Evolutionary conservation across 30 jellyfish, hydroid and myxozoan species (phyloP).

Genomic region (Cassiopea andromeda): DNA sequence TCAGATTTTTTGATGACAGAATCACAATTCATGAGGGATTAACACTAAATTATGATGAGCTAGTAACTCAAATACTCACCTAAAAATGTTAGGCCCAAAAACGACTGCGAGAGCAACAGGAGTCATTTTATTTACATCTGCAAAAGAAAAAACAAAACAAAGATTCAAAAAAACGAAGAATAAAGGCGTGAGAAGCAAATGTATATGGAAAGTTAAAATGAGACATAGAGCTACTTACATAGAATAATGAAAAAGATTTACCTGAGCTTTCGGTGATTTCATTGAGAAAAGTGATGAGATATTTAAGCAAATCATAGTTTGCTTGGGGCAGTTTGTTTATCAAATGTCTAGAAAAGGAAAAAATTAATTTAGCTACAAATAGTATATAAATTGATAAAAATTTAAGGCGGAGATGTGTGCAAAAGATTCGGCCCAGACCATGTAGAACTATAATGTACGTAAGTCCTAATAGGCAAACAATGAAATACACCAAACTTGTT

Average conservation of each 20-base stretch:
- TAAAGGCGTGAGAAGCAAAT: too few species aligned
- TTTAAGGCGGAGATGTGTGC: too few species aligned
- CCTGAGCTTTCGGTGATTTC: conserved; percentile 77
- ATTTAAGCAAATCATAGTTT: conserved; percentile 69
- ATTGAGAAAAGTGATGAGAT: conserved; percentile 73
- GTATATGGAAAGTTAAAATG: background rate
- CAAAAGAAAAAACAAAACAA: background rate
- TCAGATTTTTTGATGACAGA: too few species aligned
- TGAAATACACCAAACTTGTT: too few species aligned
- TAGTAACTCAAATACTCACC: conserved; percentile 16
- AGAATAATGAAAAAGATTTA: background rate
- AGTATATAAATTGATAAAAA: too few species aligned
- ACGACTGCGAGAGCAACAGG: conserved; percentile 98
- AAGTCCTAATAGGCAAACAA: too few species aligned
- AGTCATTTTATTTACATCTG: conserved; percentile 90
- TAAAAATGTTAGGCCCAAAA: conserved; percentile 97
- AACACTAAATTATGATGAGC: too few species aligned
- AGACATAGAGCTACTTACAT: background rate
- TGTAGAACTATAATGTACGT: too few species aligned
- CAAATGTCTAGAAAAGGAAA: conserved; percentile 40
- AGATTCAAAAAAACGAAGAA: background rate
- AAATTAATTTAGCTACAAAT: background rate
- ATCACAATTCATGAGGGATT: too few species aligned
- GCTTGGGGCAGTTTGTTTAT: conserved; percentile 78
- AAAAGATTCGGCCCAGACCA: too few species aligned